Evolutionary conservation across 1,140 invertebrate genomes (phyloP), one percentile per base, ranked within the genome.

Genomic region (Eumaeus atala): DNA sequence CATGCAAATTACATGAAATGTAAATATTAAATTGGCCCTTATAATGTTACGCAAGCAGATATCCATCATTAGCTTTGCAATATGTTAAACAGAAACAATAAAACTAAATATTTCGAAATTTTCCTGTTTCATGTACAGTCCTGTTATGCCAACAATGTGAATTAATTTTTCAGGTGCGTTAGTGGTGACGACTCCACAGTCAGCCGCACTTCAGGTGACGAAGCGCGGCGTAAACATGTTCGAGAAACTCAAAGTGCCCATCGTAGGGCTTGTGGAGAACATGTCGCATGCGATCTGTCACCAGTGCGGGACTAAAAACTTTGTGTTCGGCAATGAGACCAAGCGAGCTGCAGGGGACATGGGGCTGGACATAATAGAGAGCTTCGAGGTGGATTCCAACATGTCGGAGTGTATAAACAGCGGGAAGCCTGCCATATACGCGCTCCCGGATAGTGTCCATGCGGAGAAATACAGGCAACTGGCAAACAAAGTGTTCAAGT

Each of bases 111-210:
- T n/a, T n/a, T n/a, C n/a, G n/a, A n/a, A n/a, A n/a, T n/a, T n/a
- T n/a, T n/a, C n/a, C n/a, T n/a, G n/a, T n/a, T n/a, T n/a, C n/a
- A n/a, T 8, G 14, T 18, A 8, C n/a, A 18, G 0, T 49, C 21
- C 12, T 14, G 9, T 17, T 35, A 36, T 33, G 18, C n/a, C n/a
- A n/a, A n/a, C 14, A 11, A 17, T 9, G 18, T 44, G 4, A 14
- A 8, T 61, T 62, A 28, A 33, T 36, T 63, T 67, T 72, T 52
- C 77, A 89, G 94, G 94, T 21, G 94, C 92, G 7, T 62, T 97
- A 7, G 83, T 97, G 28, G 93, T 97, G 0, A 96, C 94, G 11
- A 97, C 95, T 1, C 95, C 96, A 0, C 95, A 97, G 78, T 91
- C 90, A 51, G 92, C 95, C 6, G 92, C 96, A 0, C 66, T 96